These are phyloP conservation scores for Danionella dracula DNA, from an alignment of 2,797 vertebrate species.

Conservation along the genomic window DNA sequence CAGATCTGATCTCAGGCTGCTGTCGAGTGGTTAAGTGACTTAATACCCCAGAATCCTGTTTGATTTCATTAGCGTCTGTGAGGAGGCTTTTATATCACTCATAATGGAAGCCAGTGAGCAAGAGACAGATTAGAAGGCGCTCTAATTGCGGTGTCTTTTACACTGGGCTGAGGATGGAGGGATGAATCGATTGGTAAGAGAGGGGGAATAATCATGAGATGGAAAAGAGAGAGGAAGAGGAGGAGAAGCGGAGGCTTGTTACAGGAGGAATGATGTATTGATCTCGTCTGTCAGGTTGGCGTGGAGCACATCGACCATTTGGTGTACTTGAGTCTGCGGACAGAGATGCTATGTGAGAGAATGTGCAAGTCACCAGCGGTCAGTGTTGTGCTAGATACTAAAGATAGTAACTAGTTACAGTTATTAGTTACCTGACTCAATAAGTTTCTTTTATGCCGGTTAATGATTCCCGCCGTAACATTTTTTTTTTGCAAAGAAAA, in stretches of 20 bases:
- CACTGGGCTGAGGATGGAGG: slow-evolving; percentile 65
- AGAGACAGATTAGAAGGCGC: slow-evolving; percentile 64
- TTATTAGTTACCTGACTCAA: too few relatives aligned
- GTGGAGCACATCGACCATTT: slow-evolving; percentile 77
- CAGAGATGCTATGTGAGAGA: slow-evolving; percentile 12
- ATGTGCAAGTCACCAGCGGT: slow-evolving; percentile 63
- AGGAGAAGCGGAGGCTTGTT: slow-evolving; percentile 64
- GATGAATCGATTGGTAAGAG: slow-evolving; percentile 74
- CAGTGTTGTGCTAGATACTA: too few relatives aligned
- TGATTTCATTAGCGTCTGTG: slow-evolving; percentile 65
- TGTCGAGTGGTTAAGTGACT: slow-evolving; percentile 54
- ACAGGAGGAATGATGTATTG: slow-evolving; percentile 93
- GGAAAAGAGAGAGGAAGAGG: slow-evolving; percentile 38
- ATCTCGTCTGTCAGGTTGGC: slow-evolving; percentile 82
- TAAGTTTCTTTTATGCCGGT: too few relatives aligned
- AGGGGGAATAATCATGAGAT: slow-evolving; percentile 59
- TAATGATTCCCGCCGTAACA: too few relatives aligned
- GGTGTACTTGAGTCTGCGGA: slow-evolving; percentile 27
- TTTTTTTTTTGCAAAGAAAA: too few relatives aligned
- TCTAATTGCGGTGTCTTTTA: slow-evolving; percentile 85
- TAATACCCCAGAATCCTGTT: slow-evolving; percentile 62
- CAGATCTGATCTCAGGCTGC: background rate
- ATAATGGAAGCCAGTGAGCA: slow-evolving; percentile 47
- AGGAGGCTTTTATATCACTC: slow-evolving; percentile 49
- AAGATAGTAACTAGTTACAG: too few relatives aligned